phyloP scores from a whole-genome alignment of 1,140 invertebrate species.

The Diuraphis noxia region DNA sequence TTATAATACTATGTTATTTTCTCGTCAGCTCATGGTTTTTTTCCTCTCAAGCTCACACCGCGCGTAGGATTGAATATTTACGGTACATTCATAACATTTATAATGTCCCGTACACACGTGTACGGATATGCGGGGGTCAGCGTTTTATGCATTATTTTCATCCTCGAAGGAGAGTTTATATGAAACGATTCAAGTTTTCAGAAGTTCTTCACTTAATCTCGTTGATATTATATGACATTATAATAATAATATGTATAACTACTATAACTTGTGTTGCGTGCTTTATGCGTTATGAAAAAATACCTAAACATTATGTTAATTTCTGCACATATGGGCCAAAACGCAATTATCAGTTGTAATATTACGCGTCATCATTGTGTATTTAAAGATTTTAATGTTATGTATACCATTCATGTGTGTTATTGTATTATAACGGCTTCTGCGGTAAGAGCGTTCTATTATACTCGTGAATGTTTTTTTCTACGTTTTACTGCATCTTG shows the following conservation, averaged over 20 bases:
- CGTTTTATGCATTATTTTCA: background rate
- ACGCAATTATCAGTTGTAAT: background rate
- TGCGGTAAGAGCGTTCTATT: background rate
- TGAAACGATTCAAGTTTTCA: background rate
- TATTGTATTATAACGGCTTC: background rate
- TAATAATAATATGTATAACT: too few species aligned
- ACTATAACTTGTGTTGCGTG: background rate
- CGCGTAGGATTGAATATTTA: background rate
- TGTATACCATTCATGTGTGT: background rate
- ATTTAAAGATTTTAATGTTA: background rate
- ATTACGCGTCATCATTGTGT: slow-evolving; percentile 7
- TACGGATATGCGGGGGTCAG: background rate
- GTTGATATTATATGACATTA: background rate
- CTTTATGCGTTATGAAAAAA: background rate
- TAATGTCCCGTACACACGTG: background rate
- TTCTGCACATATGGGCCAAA: background rate
- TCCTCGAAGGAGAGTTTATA: background rate
- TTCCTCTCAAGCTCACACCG: background rate
- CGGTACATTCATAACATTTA: background rate
- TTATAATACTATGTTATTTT: background rate
- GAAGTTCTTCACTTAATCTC: background rate
- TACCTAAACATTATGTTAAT: background rate
- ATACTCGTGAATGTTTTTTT: background rate
- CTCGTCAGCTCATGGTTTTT: background rate
- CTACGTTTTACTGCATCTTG: background rate